These are phyloP conservation scores for Meiosimyza decipiens DNA, from an alignment of 2,888 invertebrate species.

Conservation along the genomic window DNA sequence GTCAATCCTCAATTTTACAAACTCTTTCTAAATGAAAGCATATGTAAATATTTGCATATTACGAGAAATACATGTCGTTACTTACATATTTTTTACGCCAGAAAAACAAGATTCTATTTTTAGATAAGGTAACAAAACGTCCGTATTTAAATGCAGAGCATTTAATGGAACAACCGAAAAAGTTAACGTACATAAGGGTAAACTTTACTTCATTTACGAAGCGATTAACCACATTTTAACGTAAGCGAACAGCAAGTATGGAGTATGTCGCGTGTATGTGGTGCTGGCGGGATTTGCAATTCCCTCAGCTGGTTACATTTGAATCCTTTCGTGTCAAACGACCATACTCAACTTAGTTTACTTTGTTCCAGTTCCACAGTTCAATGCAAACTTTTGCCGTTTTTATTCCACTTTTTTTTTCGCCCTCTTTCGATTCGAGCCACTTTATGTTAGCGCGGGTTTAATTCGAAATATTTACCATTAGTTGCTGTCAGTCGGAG, in stretches of 20 bases:
- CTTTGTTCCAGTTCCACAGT: slow-evolving; percentile 49
- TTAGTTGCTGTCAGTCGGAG: slow-evolving; percentile 2
- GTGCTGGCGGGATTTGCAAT: slow-evolving; percentile 1
- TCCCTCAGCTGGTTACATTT: not conserved
- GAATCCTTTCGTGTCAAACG: slow-evolving; percentile 53
- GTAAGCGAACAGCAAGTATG: not conserved
- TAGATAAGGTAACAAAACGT: slow-evolving; percentile 12
- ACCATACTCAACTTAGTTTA: slow-evolving; percentile 58
- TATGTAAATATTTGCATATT: no score
- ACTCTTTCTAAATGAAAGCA: no score
- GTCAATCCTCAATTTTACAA: no score
- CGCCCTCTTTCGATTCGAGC: not conserved
- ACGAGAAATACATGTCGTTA: no score
- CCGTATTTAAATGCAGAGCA: not conserved
- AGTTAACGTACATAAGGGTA: not conserved
- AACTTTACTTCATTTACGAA: slow-evolving; percentile 19
- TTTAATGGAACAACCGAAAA: not conserved
- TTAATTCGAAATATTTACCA: not conserved
- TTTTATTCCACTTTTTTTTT: not conserved
- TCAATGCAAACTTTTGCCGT: slow-evolving; percentile 7
- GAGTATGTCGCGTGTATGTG: slow-evolving; percentile 2
- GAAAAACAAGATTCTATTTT: slow-evolving; percentile 22
- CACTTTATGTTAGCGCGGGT: not conserved
- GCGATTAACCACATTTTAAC: slow-evolving; percentile 17
- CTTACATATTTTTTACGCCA: not conserved